Conservation (phyloP, 2,888 invertebrate genomes). For the Drosophila anomalipes region DNA sequence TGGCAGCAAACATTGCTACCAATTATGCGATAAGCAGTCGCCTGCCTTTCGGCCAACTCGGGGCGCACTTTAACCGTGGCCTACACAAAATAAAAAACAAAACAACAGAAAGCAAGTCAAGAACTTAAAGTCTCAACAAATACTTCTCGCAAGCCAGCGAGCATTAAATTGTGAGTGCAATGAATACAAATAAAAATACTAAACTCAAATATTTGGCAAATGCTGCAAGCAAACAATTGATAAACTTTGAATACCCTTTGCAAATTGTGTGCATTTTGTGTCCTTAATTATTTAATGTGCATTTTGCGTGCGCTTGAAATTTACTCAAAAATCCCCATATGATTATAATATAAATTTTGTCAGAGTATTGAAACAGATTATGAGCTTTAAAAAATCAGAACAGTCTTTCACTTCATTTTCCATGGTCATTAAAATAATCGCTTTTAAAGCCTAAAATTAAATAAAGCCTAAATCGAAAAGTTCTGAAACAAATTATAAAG, state of each 20-base stretch:
- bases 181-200: constrained; percentile 46
- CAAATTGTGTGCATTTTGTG: neutral
- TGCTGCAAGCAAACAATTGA: constrained; percentile 14
- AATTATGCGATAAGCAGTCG: constrained; percentile 75
- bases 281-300: neutral
- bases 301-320: neutral
- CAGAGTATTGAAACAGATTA: too few relatives aligned
- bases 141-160: constrained; percentile 20
- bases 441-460: neutral
- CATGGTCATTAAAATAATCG: neutral
- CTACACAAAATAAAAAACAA: constrained; percentile 4
- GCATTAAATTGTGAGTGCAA: constrained; percentile 55
- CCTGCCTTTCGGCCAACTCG: constrained; percentile 48
- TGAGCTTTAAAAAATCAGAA: neutral
- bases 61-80: constrained; percentile 55
- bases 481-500: neutral
- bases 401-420: neutral
- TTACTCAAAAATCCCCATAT: too few relatives aligned
- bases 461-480: too few relatives aligned
- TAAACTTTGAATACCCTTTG: constrained; percentile 13
- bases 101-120: constrained; percentile 20
- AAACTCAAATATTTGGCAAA: constrained; percentile 34
- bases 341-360: neutral
- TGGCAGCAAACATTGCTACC: constrained; percentile 78
- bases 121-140: constrained; percentile 39